phyloP scores from a whole-genome alignment of 2,113 vertebrate genomes.

The Labeo catla region DNA sequence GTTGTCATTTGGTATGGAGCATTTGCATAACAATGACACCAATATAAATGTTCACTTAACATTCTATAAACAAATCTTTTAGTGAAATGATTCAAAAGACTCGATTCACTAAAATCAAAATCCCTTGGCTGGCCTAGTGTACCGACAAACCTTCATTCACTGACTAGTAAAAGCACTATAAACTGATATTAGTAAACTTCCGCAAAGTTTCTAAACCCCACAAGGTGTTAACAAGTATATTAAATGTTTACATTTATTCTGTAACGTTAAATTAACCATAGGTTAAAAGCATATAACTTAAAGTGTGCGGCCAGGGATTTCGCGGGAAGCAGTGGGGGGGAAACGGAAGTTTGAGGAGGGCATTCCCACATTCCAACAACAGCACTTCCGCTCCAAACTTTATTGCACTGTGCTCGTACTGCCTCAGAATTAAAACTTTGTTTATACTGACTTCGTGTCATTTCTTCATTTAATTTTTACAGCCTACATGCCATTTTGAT shows the following conservation, averaged over 20 bases:
- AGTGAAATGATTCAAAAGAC: background rate
- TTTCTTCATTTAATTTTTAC: background rate
- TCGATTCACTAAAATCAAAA: background rate
- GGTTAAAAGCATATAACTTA: background rate
- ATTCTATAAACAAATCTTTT: background rate
- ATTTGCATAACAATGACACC: background rate
- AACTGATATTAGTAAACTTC: background rate
- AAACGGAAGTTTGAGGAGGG: slow-evolving; percentile 24
- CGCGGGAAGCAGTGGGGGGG: background rate
- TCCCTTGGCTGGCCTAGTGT: background rate
- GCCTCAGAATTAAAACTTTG: background rate
- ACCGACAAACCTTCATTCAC: background rate
- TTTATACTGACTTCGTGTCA: background rate
- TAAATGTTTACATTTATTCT: background rate
- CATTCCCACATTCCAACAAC: slow-evolving; percentile 45
- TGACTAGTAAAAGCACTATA: background rate
- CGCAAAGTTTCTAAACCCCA: background rate
- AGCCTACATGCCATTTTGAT: background rate
- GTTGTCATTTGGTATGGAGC: background rate
- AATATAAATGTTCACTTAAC: background rate
- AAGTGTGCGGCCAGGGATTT: background rate
- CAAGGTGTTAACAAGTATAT: background rate
- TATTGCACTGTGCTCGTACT: background rate
- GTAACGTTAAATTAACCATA: background rate
- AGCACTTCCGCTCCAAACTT: slow-evolving; percentile 39